Conservation (phyloP, 2,888 invertebrate species). For the Drosophila affinis region DNA sequence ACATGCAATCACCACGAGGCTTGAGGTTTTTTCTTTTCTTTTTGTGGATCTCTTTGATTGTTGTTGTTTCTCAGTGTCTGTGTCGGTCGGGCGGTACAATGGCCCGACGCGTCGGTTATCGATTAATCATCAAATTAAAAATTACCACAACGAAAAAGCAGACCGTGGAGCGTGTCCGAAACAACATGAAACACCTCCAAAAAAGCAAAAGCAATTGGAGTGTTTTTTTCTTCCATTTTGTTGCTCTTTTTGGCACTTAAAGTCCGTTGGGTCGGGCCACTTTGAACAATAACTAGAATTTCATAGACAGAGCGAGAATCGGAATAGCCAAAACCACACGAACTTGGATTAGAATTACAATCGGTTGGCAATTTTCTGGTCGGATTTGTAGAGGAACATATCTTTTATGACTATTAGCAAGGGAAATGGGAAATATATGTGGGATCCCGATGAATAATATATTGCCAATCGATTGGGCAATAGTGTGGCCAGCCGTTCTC, state of each 20-base stretch:
- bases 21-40: constrained; percentile 37
- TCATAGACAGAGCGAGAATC: constrained; percentile 25
- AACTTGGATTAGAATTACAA: constrained; percentile 46
- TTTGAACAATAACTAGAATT: constrained; percentile 68
- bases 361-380: constrained; percentile 49
- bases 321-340: constrained; percentile 51
- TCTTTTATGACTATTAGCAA: constrained; percentile 28
- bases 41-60: constrained; percentile 30
- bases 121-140: constrained; percentile 79
- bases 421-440: constrained; percentile 14
- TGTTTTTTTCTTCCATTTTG: constrained; percentile 17
- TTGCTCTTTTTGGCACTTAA: constrained; percentile 50
- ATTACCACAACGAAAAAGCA: constrained; percentile 60
- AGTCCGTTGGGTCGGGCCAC: constrained; percentile 46
- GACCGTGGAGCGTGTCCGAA: constrained; percentile 72
- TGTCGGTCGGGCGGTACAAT: constrained; percentile 59
- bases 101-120: constrained; percentile 75
- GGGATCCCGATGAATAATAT: constrained; percentile 12
- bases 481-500: not conserved
- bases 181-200: constrained; percentile 50
- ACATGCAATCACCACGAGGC: constrained; percentile 63
- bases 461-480: constrained; percentile 23
- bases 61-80: constrained; percentile 20
- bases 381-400: constrained; percentile 38
- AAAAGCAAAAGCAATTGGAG: constrained; percentile 44